Evolutionary conservation across 2,113 vertebrate species (phyloP), one percentile per base, ranked within the genome.

Genomic region (Oncorhynchus masou): DNA sequence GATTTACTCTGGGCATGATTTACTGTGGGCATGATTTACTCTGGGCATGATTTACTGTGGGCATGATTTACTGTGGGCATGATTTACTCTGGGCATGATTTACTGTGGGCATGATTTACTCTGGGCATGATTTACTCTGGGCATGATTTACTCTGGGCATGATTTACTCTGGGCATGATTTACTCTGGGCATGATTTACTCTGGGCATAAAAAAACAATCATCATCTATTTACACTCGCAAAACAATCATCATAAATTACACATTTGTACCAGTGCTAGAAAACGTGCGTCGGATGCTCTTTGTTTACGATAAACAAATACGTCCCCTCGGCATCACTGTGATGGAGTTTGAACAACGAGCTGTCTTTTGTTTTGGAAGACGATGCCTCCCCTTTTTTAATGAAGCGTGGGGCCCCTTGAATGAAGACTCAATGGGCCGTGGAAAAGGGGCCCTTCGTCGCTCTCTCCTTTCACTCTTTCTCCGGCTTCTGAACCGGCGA

Each of bases 381-480:
- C n/a, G 59, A 6, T 45, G 65, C 27, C 65, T 29, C 19, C 59
- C 15, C 20, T 16, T 48, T 74, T 74, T 74, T 74, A 74, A 74
- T 74, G 73, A 65, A 48, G 34, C 59, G 25, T 13, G 8, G 31
- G 64, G 34, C 24, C 60, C 39, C 60, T 19, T 48, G 39, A 74
- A 74, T 74, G 73, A 48, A 25, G 73, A 74, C 60, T 49, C 73
- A 74, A 66, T 74, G 73, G 60, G 73, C 60, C 64, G 60, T 74
- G 73, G 64, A n/a, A 45, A 74, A 48, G 59, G 65, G 29, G 16
- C 65, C 65, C 25, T 34, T 5, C 5, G 1, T 67, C 5, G 4
- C n/a, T n/a, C n/a, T n/a, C 59, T 27, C 65, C 27, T 31, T 3
- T 4, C 8, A 0, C 25, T 16, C 59, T n/a, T n/a, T 67, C 24